Conservation (phyloP, 2,113 vertebrate species). For the Nanorana parkeri region DNA sequence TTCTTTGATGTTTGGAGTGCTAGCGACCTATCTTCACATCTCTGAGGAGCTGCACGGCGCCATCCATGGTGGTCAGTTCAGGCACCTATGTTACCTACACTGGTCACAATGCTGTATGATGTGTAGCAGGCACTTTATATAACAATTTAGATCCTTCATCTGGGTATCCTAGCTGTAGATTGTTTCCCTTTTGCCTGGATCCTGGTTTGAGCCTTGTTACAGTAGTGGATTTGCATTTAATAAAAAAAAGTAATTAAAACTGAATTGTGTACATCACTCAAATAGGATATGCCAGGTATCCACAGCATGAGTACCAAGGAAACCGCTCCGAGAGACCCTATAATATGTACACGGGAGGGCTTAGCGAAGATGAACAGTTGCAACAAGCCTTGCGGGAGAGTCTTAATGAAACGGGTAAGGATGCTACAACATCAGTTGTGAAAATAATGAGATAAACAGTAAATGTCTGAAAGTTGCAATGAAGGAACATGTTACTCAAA, state of each 20-base stretch:
- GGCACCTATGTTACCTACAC: too few species aligned
- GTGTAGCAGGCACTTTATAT: too few species aligned
- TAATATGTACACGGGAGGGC: conserved; percentile 74
- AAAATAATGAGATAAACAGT: conserved; percentile 15
- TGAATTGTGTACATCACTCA: conserved; percentile 18
- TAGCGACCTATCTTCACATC: too few species aligned
- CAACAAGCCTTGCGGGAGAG: conserved; percentile 86
- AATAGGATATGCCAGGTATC: conserved; percentile 63
- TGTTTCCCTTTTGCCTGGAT: too few species aligned
- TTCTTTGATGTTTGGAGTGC: too few species aligned
- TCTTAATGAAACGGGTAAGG: conserved; percentile 80
- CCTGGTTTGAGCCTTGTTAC: too few species aligned
- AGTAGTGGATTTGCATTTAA: too few species aligned
- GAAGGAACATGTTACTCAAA: background rate
- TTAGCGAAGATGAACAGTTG: conserved; percentile 88
- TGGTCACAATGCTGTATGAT: too few species aligned
- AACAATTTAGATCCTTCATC: too few species aligned
- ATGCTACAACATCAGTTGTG: background rate
- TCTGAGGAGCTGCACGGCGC: too few species aligned
- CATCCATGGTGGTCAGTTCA: too few species aligned
- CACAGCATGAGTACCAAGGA: background rate
- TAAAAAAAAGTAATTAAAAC: background rate
- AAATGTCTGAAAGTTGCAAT: background rate
- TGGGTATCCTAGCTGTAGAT: too few species aligned
- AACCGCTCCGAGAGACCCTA: conserved; percentile 59